Evolutionary conservation across 2,888 invertebrate genomes (phyloP).

Genomic region (Hedya salicella): DNA sequence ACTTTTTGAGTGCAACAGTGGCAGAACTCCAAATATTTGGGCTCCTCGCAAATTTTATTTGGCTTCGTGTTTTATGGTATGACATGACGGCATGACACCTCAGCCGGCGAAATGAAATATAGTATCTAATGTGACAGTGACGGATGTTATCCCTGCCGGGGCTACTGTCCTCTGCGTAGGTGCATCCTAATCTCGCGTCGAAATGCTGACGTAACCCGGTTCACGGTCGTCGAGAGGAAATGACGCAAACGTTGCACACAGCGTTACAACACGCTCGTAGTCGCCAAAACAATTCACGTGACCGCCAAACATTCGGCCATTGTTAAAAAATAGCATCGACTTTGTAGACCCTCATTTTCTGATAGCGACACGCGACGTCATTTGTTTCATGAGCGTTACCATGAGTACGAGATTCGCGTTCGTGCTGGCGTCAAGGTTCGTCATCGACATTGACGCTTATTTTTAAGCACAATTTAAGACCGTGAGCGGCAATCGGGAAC

Average conservation of each 20-base stretch:
- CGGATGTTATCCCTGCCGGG: slow-evolving; percentile 44
- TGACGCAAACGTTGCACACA: slow-evolving; percentile 73
- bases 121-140: slow-evolving; percentile 24
- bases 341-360: slow-evolving; percentile 28
- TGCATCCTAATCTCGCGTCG: slow-evolving; percentile 72
- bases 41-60: slow-evolving; percentile 18
- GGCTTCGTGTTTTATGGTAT: slow-evolving; percentile 5
- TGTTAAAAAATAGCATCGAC: slow-evolving; percentile 20
- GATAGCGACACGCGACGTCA: slow-evolving; percentile 11
- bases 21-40: slow-evolving; percentile 22
- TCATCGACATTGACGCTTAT: slow-evolving; percentile 42
- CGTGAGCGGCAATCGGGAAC: slow-evolving; percentile 61
- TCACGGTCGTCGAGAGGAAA: slow-evolving; percentile 83
- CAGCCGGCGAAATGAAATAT: slow-evolving; percentile 6
- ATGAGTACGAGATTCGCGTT: slow-evolving; percentile 33
- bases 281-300: slow-evolving; percentile 69
- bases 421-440: slow-evolving; percentile 32
- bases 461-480: slow-evolving; percentile 48
- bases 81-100: slow-evolving; percentile 27
- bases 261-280: slow-evolving; percentile 67
- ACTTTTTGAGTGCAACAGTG: slow-evolving; percentile 14
- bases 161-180: slow-evolving; percentile 68
- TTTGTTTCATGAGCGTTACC: slow-evolving; percentile 18
- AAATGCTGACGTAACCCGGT: slow-evolving; percentile 79
- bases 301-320: slow-evolving; percentile 47